These are phyloP conservation scores for Xenopus laevis DNA, from an alignment of 2,113 vertebrate genomes.

Conservation along the genomic window DNA sequence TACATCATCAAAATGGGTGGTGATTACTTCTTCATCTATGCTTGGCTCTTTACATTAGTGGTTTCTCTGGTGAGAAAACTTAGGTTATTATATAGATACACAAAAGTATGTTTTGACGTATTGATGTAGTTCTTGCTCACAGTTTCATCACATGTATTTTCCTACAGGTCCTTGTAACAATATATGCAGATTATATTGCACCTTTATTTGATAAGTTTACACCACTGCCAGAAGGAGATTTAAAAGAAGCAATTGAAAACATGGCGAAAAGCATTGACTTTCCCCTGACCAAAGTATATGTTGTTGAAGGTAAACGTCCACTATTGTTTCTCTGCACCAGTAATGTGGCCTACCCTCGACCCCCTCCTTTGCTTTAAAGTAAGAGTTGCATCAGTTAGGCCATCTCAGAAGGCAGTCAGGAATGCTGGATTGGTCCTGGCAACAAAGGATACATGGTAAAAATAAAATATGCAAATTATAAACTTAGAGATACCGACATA, in stretches of 20 bases:
- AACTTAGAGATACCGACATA: no score
- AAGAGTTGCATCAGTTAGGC: no score
- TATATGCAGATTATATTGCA: conserved; percentile 97
- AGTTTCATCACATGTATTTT: conserved; percentile 17
- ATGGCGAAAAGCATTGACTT: conserved; percentile 92
- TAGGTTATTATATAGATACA: neutral
- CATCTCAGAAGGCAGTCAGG: no score
- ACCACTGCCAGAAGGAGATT: conserved; percentile 87
- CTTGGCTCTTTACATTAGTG: conserved; percentile 91
- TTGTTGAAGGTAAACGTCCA: conserved; percentile 87
- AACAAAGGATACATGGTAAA: no score
- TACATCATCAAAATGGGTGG: conserved; percentile 98
- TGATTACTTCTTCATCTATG: conserved; percentile 98
- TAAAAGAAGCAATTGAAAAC: conserved; percentile 86
- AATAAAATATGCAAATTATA: no score
- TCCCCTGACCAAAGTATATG: conserved; percentile 93
- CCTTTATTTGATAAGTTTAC: conserved; percentile 97
- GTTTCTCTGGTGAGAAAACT: conserved; percentile 89
- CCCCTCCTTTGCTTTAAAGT: no score
- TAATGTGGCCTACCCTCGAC: no score
- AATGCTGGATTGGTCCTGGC: no score
- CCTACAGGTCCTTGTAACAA: conserved; percentile 91
- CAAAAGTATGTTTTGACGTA: neutral
- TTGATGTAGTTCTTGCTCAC: neutral
- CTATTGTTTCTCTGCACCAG: no score